Base-by-base conservation (phyloP, 1,140 invertebrate species). In the Thereuonema tuberculata region DNA sequence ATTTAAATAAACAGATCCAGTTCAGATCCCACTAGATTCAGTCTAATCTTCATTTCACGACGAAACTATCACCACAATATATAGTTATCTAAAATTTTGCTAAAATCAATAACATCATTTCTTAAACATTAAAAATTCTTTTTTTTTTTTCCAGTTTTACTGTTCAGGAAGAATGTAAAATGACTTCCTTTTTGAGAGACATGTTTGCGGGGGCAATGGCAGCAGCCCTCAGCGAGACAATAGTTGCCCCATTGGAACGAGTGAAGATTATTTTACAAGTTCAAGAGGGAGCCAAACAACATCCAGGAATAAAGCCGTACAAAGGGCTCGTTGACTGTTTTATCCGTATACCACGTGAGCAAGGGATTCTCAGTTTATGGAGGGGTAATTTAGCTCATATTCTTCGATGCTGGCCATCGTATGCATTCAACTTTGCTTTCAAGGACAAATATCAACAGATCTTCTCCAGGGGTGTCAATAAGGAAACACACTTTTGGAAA, bases 401-500 rank as follows among this genome's bases (percentile, higher is more conserved):
- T 64, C 84, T 91, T 74, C 76, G 88, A 73, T 94, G 93, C 76
- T 94, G 94, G 78, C 92, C 92, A 62, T 93, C 90, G 55, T 91
- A 95, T 75, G 92, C 92, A 64, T 78, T 95, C 62, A 95, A 95
- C 80, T 95, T 96, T 76, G 89, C 90, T 64, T 94, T 94, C 79
- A 94, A 95, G 77, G 89, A 55, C 5, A 68, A 68, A 27, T 72
- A 70, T 59, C 72, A 69, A 55, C 66, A 73, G 56, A 68, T 89
- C 56, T 90, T 91, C 76, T 77, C 90, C 67, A 82, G 80, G 61
- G 84, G 84, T 64, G 81, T 90, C 62, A 86, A 90, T 75, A 89
- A 90, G 76, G 82, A 87, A 65, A 87, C 81, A 59, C 84, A 91
- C 66, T 93, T 92, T 80, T 85, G 84, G 82, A 81, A 81, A 69